These are phyloP conservation scores for Rallus crepitans DNA, from an alignment of 2,797 vertebrate species.

Conservation along the genomic window DNA sequence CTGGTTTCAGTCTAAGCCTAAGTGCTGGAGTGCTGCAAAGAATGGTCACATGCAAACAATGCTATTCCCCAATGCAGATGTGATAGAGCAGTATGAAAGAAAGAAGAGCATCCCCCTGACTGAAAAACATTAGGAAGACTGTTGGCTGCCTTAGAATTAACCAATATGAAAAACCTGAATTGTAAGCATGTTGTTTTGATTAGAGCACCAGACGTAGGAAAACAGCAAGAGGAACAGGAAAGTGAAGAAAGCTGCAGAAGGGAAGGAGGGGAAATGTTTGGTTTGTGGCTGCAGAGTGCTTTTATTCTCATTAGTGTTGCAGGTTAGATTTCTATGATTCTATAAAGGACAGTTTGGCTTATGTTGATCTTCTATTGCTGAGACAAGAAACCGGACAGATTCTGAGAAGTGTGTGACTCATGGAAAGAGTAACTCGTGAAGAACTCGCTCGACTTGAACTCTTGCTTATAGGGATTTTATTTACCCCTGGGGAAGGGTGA, in stretches of 20 bases:
- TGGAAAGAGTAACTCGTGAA: conserved; percentile 62
- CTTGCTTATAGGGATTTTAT: conserved; percentile 52
- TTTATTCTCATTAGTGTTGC: conserved; percentile 20
- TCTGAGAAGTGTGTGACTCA: conserved; percentile 47
- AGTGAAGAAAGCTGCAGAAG: not conserved
- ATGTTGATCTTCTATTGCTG: not conserved
- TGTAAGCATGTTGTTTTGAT: conserved; percentile 31
- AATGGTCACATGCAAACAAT: not conserved
- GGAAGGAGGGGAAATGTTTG: not conserved
- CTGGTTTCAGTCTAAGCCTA: not conserved
- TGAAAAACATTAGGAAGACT: not conserved
- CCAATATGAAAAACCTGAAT: not conserved
- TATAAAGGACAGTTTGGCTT: conserved; percentile 8
- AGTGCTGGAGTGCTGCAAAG: accelerated
- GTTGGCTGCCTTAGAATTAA: not conserved
- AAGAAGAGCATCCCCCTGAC: not conserved
- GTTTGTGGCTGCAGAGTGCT: not conserved
- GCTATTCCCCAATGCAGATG: not conserved
- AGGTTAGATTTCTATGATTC: not conserved
- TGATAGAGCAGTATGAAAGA: not conserved
- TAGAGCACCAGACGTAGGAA: not conserved
- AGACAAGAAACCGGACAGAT: conserved; percentile 30
- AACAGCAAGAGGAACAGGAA: not conserved
- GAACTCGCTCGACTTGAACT: conserved; percentile 43
- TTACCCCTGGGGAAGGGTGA: conserved; percentile 49